phyloP scores from a whole-genome alignment of 2,888 invertebrate genomes.

The Rhamnusium bicolor region DNA sequence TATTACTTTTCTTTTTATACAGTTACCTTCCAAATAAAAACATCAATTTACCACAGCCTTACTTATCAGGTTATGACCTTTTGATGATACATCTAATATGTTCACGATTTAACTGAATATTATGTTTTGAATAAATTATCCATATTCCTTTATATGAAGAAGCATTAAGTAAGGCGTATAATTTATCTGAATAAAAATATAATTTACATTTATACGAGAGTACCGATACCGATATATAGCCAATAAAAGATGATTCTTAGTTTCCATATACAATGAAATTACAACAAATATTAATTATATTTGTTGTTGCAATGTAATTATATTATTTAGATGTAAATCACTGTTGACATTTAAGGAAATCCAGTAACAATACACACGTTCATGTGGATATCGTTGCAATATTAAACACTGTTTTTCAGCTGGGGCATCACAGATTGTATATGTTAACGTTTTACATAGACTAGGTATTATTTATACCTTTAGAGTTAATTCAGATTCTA shows the following conservation, averaged over 20 bases:
- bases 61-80: not conserved
- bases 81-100: not conserved
- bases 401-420: constrained; percentile 28
- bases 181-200: not conserved
- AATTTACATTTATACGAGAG: not conserved
- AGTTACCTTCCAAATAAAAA: not conserved
- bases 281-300: constrained; percentile 22
- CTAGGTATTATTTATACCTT: not conserved
- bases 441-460: constrained; percentile 4
- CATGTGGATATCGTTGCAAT: constrained; percentile 13
- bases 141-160: not conserved
- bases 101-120: not conserved
- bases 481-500: not conserved
- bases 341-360: constrained; percentile 22
- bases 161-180: not conserved
- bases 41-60: not conserved
- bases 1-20: not conserved
- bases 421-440: constrained; percentile 8
- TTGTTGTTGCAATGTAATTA: constrained; percentile 20
- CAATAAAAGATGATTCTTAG: not conserved
- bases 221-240: too few relatives aligned
- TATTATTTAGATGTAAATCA: constrained; percentile 29
- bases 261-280: not conserved
- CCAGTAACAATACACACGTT: constrained; percentile 21
- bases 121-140: not conserved